Percentiles rank a stretch among this genome's conserved stretches.
Conservation (phyloP, 2,113 vertebrate species). For the Ovis canadensis region DNA sequence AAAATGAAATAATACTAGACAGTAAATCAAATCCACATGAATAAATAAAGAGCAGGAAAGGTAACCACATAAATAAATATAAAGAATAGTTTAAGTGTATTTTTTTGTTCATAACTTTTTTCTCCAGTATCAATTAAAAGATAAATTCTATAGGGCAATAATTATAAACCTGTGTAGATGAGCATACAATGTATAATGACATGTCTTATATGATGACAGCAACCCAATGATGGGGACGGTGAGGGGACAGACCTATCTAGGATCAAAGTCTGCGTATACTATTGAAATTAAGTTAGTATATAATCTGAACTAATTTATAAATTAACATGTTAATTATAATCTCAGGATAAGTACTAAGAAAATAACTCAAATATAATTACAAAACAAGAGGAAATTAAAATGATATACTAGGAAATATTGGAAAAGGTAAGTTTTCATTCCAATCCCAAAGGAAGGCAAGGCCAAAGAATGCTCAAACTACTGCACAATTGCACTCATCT, state of each 20-base stretch:
- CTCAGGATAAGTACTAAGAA: not conserved
- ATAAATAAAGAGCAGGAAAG: slow-evolving; percentile 4
- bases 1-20: not conserved
- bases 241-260: not conserved
- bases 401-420: not conserved
- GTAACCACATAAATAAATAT: not conserved
- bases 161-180: not conserved
- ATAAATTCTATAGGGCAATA: not conserved
- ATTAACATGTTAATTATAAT: not conserved
- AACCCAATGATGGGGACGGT: not conserved
- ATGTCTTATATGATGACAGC: not conserved
- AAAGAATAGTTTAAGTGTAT: not conserved
- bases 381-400: not conserved
- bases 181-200: not conserved
- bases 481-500: too few species aligned
- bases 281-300: not conserved
- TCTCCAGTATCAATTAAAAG: not conserved
- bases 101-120: not conserved
- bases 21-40: not conserved
- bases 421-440: too few species aligned
- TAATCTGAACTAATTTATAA: not conserved
- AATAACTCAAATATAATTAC: not conserved
- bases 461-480: too few species aligned
- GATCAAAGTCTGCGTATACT: not conserved
- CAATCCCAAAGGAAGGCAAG: too few species aligned